Conservation (phyloP, 37 sponge, comb jelly and placozoan genomes). For the Theonella swinhoei region DNA sequence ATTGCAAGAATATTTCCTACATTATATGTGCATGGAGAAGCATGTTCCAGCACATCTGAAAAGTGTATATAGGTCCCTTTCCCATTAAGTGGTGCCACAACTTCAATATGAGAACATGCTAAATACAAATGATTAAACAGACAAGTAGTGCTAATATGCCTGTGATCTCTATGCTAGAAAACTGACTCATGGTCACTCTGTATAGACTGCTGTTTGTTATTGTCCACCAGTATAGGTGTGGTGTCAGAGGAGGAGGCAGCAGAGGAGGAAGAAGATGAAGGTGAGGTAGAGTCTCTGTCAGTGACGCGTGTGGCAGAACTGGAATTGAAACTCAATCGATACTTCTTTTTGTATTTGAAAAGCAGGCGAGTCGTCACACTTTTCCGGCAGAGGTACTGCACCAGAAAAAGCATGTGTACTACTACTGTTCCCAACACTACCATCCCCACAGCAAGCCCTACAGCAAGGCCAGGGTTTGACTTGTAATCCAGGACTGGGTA, state of each 20-base stretch:
- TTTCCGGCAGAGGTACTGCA: neutral
- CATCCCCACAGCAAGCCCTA: neutral
- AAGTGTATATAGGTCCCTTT: too few species aligned
- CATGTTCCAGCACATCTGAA: too few species aligned
- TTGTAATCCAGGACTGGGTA: constrained; percentile 68
- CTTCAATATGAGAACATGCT: neutral
- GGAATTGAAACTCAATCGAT: too few species aligned
- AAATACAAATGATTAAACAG: neutral
- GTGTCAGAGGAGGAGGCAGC: neutral
- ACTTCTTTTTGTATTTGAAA: neutral
- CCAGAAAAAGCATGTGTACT: constrained; percentile 37
- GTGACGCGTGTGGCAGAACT: too few species aligned
- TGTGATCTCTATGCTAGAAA: neutral
- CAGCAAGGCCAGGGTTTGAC: constrained; percentile 39
- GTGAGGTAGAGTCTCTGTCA: too few species aligned
- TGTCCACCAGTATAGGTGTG: neutral
- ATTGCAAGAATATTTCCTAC: too few species aligned
- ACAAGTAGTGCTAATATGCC: too few species aligned
- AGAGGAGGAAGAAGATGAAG: neutral
- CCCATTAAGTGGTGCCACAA: too few species aligned
- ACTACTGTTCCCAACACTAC: constrained; percentile 43
- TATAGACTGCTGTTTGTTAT: neutral
- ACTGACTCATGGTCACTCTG: neutral
- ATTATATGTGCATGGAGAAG: too few species aligned
- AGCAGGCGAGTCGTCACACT: neutral